Evolutionary conservation across 2,888 invertebrate genomes (phyloP).

Genomic region (Spatulosminthurus flaviceps): DNA sequence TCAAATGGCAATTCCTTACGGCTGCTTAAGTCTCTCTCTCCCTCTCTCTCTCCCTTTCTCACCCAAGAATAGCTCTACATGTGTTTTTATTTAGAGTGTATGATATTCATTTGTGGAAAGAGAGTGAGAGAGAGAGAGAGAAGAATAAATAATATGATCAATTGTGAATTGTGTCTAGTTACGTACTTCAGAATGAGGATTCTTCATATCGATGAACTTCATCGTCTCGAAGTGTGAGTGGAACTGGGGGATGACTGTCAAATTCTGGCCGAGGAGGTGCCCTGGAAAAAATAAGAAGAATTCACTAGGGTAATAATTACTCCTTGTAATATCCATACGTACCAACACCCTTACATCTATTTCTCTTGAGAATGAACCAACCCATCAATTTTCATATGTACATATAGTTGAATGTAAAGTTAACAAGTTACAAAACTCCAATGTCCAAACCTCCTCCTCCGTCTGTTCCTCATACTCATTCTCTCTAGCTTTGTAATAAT

Average conservation of each 20-base stretch:
- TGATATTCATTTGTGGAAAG: slow-evolving; percentile 42
- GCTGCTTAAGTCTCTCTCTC: slow-evolving; percentile 37
- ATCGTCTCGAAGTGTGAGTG: slow-evolving; percentile 63
- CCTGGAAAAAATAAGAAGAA: slow-evolving; percentile 54
- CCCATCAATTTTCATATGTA: slow-evolving; percentile 39
- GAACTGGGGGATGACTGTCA: slow-evolving; percentile 63
- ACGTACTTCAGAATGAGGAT: slow-evolving; percentile 61
- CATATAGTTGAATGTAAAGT: slow-evolving; percentile 12
- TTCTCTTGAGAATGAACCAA: slow-evolving; percentile 11
- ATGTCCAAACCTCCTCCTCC: background rate
- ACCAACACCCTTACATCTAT: slow-evolving; percentile 12
- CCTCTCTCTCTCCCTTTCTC: background rate
- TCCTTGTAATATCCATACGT: slow-evolving; percentile 42
- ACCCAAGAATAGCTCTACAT: slow-evolving; percentile 29
- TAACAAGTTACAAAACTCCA: background rate
- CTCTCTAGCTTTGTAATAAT: slow-evolving; percentile 20
- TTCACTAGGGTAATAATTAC: slow-evolving; percentile 47
- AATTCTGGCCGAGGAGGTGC: slow-evolving; percentile 61
- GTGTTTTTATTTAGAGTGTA: slow-evolving; percentile 38
- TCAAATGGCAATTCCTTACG: slow-evolving; percentile 40
- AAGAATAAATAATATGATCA: slow-evolving; percentile 39
- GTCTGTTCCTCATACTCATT: background rate
- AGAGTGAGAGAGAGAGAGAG: too few species aligned
- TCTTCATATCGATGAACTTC: slow-evolving; percentile 63
- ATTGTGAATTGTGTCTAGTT: slow-evolving; percentile 23